A percentile compares a stretch with the other conserved stretches of the same genome.
phyloP scores from a whole-genome alignment of 2,113 vertebrate species.

The Trematomus loennbergii region DNA sequence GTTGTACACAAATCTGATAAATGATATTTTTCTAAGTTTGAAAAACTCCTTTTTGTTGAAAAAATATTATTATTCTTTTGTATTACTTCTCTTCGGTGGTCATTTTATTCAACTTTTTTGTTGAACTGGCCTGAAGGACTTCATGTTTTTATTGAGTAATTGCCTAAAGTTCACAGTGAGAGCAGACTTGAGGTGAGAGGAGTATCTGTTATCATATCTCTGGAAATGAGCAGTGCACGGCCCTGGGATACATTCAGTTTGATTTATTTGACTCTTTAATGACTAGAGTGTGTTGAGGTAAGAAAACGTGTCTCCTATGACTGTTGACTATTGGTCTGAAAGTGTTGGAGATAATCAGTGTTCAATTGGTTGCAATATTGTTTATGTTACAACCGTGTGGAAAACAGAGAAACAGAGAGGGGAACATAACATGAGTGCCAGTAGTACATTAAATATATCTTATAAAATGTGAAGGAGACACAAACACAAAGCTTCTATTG shows the following conservation, averaged over 20 bases:
- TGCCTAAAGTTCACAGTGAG: neutral
- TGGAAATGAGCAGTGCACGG: neutral
- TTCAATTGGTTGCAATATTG: neutral
- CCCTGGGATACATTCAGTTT: neutral
- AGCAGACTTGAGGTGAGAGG: neutral
- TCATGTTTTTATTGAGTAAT: conserved; percentile 10
- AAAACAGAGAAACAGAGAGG: neutral
- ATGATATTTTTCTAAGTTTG: neutral
- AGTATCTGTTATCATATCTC: neutral
- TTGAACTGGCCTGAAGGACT: neutral
- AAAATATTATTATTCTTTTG: neutral
- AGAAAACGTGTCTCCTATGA: neutral
- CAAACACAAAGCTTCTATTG: neutral
- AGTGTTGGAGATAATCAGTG: neutral
- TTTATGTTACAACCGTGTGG: neutral
- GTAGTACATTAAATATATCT: neutral
- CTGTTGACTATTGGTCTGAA: neutral
- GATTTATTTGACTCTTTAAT: conserved; percentile 1
- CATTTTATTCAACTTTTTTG: neutral
- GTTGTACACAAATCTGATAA: neutral
- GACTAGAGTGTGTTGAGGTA: neutral
- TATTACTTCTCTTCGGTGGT: neutral
- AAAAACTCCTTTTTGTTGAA: conserved; percentile 1
- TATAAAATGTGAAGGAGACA: neutral
- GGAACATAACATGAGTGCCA: no score